Evolutionary conservation across 2,113 vertebrate genomes (phyloP), one percentile per base, ranked within the genome.

Genomic region (Strix aluco): DNA sequence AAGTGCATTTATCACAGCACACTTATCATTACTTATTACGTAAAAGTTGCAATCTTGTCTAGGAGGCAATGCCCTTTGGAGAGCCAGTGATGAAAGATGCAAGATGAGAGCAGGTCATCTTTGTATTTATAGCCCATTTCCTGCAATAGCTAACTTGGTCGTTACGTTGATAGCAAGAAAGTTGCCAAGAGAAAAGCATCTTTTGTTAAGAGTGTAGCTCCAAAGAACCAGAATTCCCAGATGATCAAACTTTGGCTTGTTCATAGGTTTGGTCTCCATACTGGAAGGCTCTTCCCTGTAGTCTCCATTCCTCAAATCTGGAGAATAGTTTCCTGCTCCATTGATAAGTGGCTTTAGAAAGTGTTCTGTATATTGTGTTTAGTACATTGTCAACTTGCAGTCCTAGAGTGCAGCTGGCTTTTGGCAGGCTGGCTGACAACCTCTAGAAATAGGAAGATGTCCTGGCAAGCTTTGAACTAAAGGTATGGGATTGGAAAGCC

Each of bases 401-500:
- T 29, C 84, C 71, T 72, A 16, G 71, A 81, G 78, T 13, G 20
- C 95, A 91, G 94, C 89, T 97, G 96, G 70, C 86, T 92, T 65
- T 95, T 95, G 96, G 95, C 94, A 94, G 78, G 78, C 81, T 69
- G 27, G 89, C 91, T 92, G 78, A 95, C 87, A 71, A 30, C 89
- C 91, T 91, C 81, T 80, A 78, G 84, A 88, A 95, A 87, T 82
- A 92, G 94, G 95, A 94, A 96, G 94, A 95, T 97, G 91, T 96
- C 91, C 92, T 96, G 97, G 95, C 95, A 94, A 86, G 95, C 95
- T 95, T 86, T 96, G 96, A 96, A 93, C 92, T 90, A 20, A 92
- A 96, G 89, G 94, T 95, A 86, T 30, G 67, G 84, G 91, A 82
- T 58, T 90, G 91, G 94, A 91, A 95, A 92, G 66, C 91, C 94